Evolutionary conservation across 2,888 invertebrate genomes (phyloP).

Genomic region (Ectropis crepuscularia): DNA sequence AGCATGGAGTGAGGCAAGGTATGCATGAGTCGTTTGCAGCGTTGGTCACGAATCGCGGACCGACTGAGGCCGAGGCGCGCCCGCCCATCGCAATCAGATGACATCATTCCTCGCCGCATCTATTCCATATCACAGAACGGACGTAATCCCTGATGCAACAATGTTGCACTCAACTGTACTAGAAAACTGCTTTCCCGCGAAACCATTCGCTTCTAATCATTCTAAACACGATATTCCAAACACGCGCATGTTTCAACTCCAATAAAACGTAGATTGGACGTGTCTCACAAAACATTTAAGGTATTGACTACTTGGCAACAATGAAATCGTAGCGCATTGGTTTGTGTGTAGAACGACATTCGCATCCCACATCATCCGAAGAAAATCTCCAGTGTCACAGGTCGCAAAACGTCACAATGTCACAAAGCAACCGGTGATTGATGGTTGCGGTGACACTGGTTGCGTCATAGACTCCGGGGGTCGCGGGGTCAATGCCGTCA

Average conservation of each 20-base stretch:
- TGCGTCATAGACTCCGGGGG: slow-evolving; percentile 68
- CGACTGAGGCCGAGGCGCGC: slow-evolving; percentile 62
- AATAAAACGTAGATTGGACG: slow-evolving; percentile 12
- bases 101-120: slow-evolving; percentile 64
- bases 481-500: slow-evolving; percentile 79
- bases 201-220: neutral
- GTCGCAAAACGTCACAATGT: slow-evolving; percentile 76
- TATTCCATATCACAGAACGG: slow-evolving; percentile 51
- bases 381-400: slow-evolving; percentile 48
- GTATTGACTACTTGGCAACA: slow-evolving; percentile 8
- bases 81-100: slow-evolving; percentile 73
- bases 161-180: slow-evolving; percentile 39
- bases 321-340: slow-evolving; percentile 5
- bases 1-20: slow-evolving; percentile 58
- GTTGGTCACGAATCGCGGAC: slow-evolving; percentile 64
- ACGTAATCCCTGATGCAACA: slow-evolving; percentile 46
- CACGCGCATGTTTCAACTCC: slow-evolving; percentile 4
- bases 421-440: slow-evolving; percentile 75
- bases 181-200: slow-evolving; percentile 18
- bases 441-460: slow-evolving; percentile 76
- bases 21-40: slow-evolving; percentile 64
- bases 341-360: slow-evolving; percentile 7
- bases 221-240: slow-evolving; percentile 3
- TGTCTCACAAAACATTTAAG: slow-evolving; percentile 11
- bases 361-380: slow-evolving; percentile 19